Evolutionary conservation across 1,140 invertebrate species (phyloP), one percentile per base, ranked within the genome.

Genomic region (Piezodorus guildinii): DNA sequence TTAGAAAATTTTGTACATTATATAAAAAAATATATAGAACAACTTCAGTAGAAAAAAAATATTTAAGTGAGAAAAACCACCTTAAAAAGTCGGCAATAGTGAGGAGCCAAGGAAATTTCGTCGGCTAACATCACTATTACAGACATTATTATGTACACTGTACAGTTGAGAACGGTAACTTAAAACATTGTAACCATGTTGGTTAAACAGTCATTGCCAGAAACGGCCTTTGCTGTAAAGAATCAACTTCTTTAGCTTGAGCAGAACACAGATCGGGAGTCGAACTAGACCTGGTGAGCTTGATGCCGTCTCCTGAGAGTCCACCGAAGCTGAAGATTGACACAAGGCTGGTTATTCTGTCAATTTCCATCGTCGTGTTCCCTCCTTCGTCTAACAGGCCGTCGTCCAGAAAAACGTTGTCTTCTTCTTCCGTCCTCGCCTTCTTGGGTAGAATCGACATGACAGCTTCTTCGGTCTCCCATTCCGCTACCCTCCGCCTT

Each of bases 301-400:
- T 43, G 60, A 65, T 56, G 5, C 52, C 52, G 23, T 60, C 68
- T n/a, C 67, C 65, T 10, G 52, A 63, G 15, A 72, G 68, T 62
- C 77, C 75, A 25, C 78, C 78, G 67, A 80, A 80, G 70, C 78
- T 79, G 70, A 80, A 80, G 65, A 79, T 79, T 39, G 78, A 79
- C 25, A 80, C 78, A 45, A 80, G 70, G 30, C 77, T 78, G 23
- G 78, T 79, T 45, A 80, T 79, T 39, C 78, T 72, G 68, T 80
- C 79, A 65, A 80, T 78, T 68, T 80, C 79, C 78, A 79, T 79
- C 10, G 73, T 72, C 15, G 72, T 74, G 21, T 71, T 70, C 21
- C 68, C 68, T 3, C 60, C 61, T 45, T 71, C 67, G 27, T 73
- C 71, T 45, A 72, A 66, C 17, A 74, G 70, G 8, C 74, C 72